Conservation (phyloP, 53 echinoderm and acorn worm species). For the Henricia sp. region DNA sequence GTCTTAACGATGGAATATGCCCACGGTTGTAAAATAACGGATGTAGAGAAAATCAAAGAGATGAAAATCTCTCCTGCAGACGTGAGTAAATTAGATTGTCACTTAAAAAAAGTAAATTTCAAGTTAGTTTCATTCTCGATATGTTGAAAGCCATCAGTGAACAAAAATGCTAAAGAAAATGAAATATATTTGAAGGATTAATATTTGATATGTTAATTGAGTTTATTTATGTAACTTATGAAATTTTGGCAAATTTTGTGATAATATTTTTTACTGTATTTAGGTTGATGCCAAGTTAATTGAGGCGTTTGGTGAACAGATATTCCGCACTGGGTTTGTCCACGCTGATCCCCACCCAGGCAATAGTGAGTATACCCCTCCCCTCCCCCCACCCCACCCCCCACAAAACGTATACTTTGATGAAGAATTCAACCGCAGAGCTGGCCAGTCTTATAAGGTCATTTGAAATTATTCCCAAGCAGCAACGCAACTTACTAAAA, state of each 20-base stretch:
- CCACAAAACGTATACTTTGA: too few relatives aligned
- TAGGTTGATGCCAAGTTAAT: constrained; percentile 91
- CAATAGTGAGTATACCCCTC: constrained; percentile 70
- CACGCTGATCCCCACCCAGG: constrained; percentile 98
- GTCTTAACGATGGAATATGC: constrained; percentile 98
- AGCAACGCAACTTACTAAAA: neutral
- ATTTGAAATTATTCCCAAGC: neutral
- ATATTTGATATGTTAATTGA: too few relatives aligned
- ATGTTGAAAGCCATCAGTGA: too few relatives aligned
- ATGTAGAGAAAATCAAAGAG: constrained; percentile 72
- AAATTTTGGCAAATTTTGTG: too few relatives aligned
- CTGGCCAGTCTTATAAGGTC: neutral
- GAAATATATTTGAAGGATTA: too few relatives aligned
- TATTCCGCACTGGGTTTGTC: constrained; percentile 98
- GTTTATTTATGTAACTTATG: too few relatives aligned
- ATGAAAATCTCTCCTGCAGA: constrained; percentile 79
- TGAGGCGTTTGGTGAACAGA: constrained; percentile 94
- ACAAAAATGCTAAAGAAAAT: too few relatives aligned
- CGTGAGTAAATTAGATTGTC: constrained; percentile 66
- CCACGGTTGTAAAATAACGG: constrained; percentile 83
- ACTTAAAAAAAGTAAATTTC: too few relatives aligned
- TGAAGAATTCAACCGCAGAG: neutral
- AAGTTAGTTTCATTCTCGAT: too few relatives aligned
- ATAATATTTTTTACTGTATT: too few relatives aligned
- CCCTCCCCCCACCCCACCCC: too few relatives aligned